Conservation (phyloP, 2,888 invertebrate species). For the Drosophila merina region DNA sequence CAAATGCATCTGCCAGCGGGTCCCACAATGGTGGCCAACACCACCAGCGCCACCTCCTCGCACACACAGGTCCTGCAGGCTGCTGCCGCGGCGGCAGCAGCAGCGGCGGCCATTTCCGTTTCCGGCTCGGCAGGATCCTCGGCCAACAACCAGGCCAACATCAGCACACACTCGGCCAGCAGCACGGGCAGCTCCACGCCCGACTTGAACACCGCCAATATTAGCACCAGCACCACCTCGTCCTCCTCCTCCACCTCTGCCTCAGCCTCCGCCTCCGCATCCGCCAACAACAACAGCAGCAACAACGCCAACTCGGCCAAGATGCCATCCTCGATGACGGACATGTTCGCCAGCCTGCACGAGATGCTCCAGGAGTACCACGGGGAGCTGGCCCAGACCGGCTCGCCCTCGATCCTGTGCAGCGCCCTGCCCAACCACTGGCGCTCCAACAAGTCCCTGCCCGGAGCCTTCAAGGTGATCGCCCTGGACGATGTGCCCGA, state of each 20-base stretch:
- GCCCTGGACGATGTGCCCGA: conserved; percentile 96
- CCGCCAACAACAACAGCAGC: conserved; percentile 24
- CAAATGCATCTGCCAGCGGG: conserved; percentile 82
- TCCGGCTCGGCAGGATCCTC: conserved; percentile 25
- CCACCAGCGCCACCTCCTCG: conserved; percentile 56
- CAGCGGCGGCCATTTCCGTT: conserved; percentile 44
- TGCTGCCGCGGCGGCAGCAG: conserved; percentile 58
- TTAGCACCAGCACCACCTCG: conserved; percentile 33
- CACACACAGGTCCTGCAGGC: conserved; percentile 67
- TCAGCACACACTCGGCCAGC: conserved; percentile 69
- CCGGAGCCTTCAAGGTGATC: conserved; percentile 97
- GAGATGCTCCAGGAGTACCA: conserved; percentile 94
- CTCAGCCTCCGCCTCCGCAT: conserved; percentile 46
- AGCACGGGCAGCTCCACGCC: conserved; percentile 66
- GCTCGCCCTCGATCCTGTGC: conserved; percentile 97
- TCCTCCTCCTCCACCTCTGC: conserved; percentile 45
- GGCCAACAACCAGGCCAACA: conserved; percentile 43
- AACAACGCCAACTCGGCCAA: conserved; percentile 65
- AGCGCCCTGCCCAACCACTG: conserved; percentile 97
- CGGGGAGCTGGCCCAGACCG: conserved; percentile 97
- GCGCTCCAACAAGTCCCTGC: conserved; percentile 98
- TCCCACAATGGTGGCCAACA: conserved; percentile 81
- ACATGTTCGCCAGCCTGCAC: conserved; percentile 90
- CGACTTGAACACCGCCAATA: conserved; percentile 45
- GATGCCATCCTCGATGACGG: conserved; percentile 88